Evolutionary conservation across 2,888 invertebrate genomes (phyloP).

Genomic region (Petrolisthes manimaculis): DNA sequence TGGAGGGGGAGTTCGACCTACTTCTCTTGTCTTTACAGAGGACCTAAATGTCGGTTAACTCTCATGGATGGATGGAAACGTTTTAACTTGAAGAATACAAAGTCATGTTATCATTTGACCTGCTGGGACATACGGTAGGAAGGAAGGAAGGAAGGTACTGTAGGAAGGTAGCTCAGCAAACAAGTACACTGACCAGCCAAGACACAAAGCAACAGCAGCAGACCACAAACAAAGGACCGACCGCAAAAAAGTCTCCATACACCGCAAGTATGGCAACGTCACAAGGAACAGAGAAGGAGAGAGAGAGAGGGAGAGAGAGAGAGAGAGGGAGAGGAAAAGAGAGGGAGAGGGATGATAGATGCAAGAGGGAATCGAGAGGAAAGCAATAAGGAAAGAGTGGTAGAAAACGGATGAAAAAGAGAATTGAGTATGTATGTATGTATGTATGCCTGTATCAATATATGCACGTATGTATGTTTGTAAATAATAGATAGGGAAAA

Average conservation of each 20-base stretch:
- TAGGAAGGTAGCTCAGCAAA: slow-evolving; percentile 22
- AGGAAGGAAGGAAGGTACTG: slow-evolving; percentile 13
- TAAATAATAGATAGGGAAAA: no score
- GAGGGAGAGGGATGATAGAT: no score
- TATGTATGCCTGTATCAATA: no score
- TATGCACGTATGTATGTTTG: no score
- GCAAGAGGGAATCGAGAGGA: no score
- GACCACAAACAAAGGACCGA: slow-evolving; percentile 48
- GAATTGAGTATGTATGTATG: no score
- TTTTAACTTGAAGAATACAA: no score
- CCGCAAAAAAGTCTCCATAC: slow-evolving; percentile 38
- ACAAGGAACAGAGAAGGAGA: slow-evolving; percentile 1
- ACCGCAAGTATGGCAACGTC: slow-evolving; percentile 11
- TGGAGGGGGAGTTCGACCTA: background rate
- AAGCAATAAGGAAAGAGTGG: no score
- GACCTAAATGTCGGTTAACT: no score
- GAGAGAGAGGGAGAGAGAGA: slow-evolving; percentile 14
- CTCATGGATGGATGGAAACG: no score
- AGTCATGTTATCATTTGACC: slow-evolving; percentile 47
- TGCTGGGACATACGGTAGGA: slow-evolving; percentile 12
- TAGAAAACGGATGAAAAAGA: no score
- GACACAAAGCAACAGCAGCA: slow-evolving; percentile 29
- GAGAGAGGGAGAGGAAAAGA: background rate
- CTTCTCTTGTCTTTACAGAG: no score
- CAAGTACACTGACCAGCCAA: background rate